Evolutionary conservation across 2,113 vertebrate species (phyloP).

Genomic region (Lycaon pictus): DNA sequence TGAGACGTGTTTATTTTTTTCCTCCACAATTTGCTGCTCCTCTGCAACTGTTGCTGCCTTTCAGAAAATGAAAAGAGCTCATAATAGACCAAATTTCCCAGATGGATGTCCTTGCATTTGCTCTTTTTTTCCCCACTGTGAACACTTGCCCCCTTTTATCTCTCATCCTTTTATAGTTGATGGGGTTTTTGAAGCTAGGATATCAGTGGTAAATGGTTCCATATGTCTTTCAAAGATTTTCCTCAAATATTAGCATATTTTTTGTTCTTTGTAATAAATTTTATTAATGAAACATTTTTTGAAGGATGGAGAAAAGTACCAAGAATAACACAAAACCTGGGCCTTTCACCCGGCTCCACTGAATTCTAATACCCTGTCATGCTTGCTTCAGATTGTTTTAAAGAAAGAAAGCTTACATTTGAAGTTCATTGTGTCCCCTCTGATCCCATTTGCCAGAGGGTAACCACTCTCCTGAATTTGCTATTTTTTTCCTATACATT

Average conservation of each 20-base stretch:
- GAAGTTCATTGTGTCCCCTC: neutral
- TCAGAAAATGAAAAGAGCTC: constrained; percentile 57
- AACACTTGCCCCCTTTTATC: neutral
- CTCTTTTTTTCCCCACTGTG: neutral
- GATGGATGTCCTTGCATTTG: neutral
- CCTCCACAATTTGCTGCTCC: neutral
- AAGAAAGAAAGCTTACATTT: neutral
- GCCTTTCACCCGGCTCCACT: accelerated
- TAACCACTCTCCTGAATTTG: neutral
- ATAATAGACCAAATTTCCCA: neutral
- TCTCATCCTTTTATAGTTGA: neutral
- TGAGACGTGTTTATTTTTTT: constrained; percentile 50
- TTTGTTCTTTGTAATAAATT: constrained; percentile 38
- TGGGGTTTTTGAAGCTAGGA: constrained; percentile 7
- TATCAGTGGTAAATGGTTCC: neutral
- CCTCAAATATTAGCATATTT: neutral
- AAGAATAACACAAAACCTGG: neutral
- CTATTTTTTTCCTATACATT: neutral
- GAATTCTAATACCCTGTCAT: neutral
- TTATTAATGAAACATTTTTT: constrained; percentile 16
- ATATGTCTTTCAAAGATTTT: constrained; percentile 25
- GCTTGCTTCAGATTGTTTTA: neutral
- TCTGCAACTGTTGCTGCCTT: constrained; percentile 67
- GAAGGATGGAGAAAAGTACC: neutral
- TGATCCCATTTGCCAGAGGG: neutral